Percentiles rank a stretch among this genome's conserved stretches.
Evolutionary conservation across 2,888 invertebrate genomes (phyloP).

Genomic region (Suillia variegata): DNA sequence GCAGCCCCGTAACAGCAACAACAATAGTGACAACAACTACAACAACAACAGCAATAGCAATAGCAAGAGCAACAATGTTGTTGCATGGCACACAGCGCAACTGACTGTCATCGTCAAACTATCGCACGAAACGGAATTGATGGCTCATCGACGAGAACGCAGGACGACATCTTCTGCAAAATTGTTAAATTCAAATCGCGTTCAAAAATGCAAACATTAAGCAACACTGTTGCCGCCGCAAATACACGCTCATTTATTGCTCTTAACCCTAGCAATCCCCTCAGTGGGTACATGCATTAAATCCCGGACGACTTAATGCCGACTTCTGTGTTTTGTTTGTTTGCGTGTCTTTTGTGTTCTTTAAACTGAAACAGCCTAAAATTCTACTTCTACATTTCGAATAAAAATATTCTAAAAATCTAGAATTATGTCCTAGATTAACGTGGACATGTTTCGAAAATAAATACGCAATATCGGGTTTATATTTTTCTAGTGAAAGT

Average conservation of each 20-base stretch:
- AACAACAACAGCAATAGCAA: conserved; percentile 39
- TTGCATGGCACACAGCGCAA: neutral
- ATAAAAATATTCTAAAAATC: too few relatives aligned
- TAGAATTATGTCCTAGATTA: too few relatives aligned
- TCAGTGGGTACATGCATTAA: conserved; percentile 1
- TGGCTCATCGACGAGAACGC: neutral
- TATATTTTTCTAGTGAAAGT: too few relatives aligned
- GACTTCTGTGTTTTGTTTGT: too few relatives aligned
- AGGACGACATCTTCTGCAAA: neutral
- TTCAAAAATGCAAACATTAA: neutral
- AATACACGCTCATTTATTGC: neutral
- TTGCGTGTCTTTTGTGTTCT: too few relatives aligned
- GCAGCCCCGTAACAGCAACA: neutral
- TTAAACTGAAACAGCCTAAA: too few relatives aligned
- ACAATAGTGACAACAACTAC: neutral
- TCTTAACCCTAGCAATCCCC: conserved; percentile 1
- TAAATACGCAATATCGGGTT: too few relatives aligned
- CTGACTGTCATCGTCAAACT: too few relatives aligned
- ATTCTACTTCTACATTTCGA: too few relatives aligned
- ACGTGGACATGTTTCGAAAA: too few relatives aligned
- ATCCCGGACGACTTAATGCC: conserved; percentile 2
- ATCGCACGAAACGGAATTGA: neutral
- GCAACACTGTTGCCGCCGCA: neutral
- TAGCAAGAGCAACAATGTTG: conserved; percentile 34
- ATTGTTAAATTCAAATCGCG: conserved; percentile 5